phyloP scores from a whole-genome alignment of 1,140 invertebrate species.

The Diabrotica undecimpunctata region DNA sequence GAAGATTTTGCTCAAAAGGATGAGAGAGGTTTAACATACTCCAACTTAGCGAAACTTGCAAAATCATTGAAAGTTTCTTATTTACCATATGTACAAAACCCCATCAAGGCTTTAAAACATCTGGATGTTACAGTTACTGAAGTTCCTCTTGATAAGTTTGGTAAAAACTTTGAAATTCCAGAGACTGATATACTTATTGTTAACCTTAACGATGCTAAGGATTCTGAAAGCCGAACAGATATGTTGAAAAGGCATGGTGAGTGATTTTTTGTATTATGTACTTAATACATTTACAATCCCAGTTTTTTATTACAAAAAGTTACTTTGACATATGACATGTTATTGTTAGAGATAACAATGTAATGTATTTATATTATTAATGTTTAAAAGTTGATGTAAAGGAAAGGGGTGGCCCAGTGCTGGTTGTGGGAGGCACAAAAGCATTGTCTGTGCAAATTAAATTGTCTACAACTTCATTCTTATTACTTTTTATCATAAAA shows the following conservation, averaged over 20 bases:
- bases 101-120: slow-evolving; percentile 37
- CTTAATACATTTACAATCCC: slow-evolving; percentile 7
- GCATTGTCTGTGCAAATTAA: no score
- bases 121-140: slow-evolving; percentile 26
- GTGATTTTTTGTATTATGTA: slow-evolving; percentile 15
- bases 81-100: slow-evolving; percentile 42
- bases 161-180: slow-evolving; percentile 33
- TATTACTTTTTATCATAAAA: no score
- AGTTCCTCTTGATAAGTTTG: slow-evolving; percentile 33
- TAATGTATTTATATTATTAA: no score
- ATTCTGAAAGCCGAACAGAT: slow-evolving; percentile 42
- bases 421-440: no score
- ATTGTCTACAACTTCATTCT: no score
- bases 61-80: slow-evolving; percentile 36
- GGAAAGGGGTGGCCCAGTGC: no score
- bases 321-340: no score
- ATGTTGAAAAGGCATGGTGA: slow-evolving; percentile 51
- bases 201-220: slow-evolving; percentile 46
- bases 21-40: slow-evolving; percentile 29
- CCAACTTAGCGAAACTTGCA: slow-evolving; percentile 31
- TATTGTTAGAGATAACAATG: no score
- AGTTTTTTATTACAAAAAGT: no score
- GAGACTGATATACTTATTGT: slow-evolving; percentile 44
- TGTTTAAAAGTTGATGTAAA: no score
- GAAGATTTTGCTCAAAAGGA: slow-evolving; percentile 45